Conservation (phyloP, 1,140 invertebrate genomes). For the Hypsibius dujardini region DNA sequence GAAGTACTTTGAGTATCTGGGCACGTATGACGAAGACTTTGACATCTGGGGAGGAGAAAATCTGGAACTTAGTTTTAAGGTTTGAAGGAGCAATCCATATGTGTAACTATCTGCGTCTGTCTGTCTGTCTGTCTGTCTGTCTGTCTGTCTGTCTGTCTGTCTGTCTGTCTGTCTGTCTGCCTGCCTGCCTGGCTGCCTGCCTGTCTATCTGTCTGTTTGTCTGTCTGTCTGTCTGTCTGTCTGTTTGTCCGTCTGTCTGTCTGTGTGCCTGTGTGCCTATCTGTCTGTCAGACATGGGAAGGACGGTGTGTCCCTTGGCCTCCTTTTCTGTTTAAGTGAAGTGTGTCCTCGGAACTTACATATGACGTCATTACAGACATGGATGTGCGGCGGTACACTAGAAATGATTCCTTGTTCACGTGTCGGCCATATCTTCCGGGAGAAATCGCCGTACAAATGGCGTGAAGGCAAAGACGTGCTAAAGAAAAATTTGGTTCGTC, state of each 20-base stretch:
- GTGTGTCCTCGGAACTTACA: not conserved
- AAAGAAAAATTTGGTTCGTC: conserved; percentile 63
- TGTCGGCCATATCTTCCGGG: conserved; percentile 87
- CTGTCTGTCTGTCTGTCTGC: too few species aligned
- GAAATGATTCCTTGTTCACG: conserved; percentile 81
- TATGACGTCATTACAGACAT: conserved; percentile 76
- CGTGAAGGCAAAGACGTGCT: conserved; percentile 61
- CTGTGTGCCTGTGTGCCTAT: too few species aligned
- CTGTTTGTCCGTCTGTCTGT: too few species aligned
- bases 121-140: too few species aligned
- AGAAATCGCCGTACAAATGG: conserved; percentile 63
- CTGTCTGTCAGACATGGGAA: not conserved
- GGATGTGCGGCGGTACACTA: conserved; percentile 48
- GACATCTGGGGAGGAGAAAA: conserved; percentile 38
- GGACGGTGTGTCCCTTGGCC: not conserved
- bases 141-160: too few species aligned
- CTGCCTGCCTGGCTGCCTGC: too few species aligned
- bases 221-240: too few species aligned
- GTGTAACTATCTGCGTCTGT: too few species aligned
- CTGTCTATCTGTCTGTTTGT: too few species aligned
- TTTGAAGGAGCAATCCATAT: not conserved
- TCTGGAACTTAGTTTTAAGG: conserved; percentile 74
- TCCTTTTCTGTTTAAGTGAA: not conserved
- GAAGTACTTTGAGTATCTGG: conserved; percentile 47
- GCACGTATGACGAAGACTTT: conserved; percentile 81